These are phyloP conservation scores for Drosophila pachea DNA, from an alignment of 1,140 invertebrate genomes.

Conservation along the genomic window DNA sequence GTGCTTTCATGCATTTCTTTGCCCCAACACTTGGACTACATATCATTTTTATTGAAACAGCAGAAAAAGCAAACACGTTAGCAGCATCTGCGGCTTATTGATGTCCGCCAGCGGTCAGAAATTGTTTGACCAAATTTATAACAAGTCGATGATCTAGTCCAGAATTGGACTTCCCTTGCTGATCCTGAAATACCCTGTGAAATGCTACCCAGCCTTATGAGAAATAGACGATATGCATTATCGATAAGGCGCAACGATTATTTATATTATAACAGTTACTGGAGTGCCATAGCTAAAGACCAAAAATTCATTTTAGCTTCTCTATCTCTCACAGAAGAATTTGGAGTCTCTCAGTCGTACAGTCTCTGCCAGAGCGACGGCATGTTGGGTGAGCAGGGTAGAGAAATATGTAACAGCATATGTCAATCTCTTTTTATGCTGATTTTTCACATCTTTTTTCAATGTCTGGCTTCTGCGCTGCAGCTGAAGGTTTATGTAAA, in stretches of 20 bases:
- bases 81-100: slow-evolving; percentile 59
- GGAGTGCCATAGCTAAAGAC: no score
- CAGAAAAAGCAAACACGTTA: slow-evolving; percentile 28
- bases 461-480: slow-evolving; percentile 3
- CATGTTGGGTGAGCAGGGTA: background rate
- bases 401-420: background rate
- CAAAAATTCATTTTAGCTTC: no score
- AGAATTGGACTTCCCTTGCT: background rate
- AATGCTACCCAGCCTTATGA: background rate
- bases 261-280: no score
- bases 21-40: background rate
- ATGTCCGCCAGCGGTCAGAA: slow-evolving; percentile 34
- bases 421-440: slow-evolving; percentile 31
- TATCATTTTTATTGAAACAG: slow-evolving; percentile 23
- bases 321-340: no score
- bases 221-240: no score
- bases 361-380: background rate
- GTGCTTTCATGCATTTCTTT: background rate
- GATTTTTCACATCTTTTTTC: slow-evolving; percentile 29
- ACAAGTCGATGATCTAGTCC: background rate
- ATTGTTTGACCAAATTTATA: slow-evolving; percentile 10
- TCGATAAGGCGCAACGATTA: no score
- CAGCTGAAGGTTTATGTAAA: slow-evolving; percentile 54
- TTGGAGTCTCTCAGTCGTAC: background rate
- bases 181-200: background rate